These are phyloP conservation scores for Pheosia gnoma DNA, from an alignment of 2,888 invertebrate species.

Conservation along the genomic window DNA sequence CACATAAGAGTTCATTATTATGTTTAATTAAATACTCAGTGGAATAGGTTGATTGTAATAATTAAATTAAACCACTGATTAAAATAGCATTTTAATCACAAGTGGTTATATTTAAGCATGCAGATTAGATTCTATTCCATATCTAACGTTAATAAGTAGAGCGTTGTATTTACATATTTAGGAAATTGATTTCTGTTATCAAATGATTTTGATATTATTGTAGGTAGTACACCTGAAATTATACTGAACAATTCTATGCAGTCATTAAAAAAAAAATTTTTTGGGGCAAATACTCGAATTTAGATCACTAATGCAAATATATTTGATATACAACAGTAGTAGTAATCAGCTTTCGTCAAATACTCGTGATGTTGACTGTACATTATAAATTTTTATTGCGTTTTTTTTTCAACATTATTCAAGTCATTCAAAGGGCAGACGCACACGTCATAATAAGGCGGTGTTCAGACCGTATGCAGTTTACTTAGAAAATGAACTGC, in stretches of 20 bases:
- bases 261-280: too few relatives aligned
- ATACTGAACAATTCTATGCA: too few relatives aligned
- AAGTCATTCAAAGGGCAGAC: constrained; percentile 75
- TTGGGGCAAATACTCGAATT: too few relatives aligned
- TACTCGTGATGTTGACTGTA: background rate
- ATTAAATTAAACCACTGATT: constrained; percentile 1
- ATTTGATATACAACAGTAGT: background rate
- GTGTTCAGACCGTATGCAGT: constrained; percentile 75
- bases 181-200: constrained; percentile 2
- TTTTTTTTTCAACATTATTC: constrained; percentile 42
- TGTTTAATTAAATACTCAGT: background rate
- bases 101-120: constrained; percentile 5
- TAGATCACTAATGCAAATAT: background rate
- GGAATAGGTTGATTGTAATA: background rate
- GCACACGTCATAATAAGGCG: constrained; percentile 65
- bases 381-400: background rate
- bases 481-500: constrained; percentile 81
- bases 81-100: background rate
- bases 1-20: background rate
- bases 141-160: background rate
- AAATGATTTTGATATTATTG: background rate
- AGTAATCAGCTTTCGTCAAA: background rate
- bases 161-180: background rate
- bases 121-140: constrained; percentile 2
- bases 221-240: background rate